phyloP scores from a whole-genome alignment of 2,888 invertebrate genomes.

The Oscheius sp. region DNA sequence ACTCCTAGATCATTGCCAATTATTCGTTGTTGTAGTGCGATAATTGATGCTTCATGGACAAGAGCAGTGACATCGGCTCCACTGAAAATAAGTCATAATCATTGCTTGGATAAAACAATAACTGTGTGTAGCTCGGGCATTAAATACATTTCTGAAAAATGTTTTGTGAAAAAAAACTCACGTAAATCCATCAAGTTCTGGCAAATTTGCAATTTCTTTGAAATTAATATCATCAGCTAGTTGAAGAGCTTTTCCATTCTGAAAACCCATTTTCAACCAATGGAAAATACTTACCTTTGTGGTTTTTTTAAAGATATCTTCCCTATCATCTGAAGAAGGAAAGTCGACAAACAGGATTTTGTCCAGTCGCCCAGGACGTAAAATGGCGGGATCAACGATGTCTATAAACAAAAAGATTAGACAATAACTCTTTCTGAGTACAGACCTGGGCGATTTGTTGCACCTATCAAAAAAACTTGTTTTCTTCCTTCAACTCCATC shows the following conservation, averaged over 20 bases:
- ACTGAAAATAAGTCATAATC: constrained; percentile 63
- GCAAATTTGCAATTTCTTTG: constrained; percentile 77
- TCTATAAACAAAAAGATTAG: constrained; percentile 73
- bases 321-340: constrained; percentile 82
- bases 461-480: constrained; percentile 92
- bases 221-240: constrained; percentile 83
- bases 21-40: constrained; percentile 80
- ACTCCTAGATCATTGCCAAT: constrained; percentile 36
- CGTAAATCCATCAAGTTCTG: constrained; percentile 82
- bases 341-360: constrained; percentile 89
- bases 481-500: constrained; percentile 90
- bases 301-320: constrained; percentile 81
- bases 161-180: constrained; percentile 56
- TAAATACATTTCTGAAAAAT: neutral
- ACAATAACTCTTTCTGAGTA: too few relatives aligned
- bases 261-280: constrained; percentile 36
- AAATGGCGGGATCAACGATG: constrained; percentile 92
- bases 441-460: constrained; percentile 84
- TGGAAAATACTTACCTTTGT: constrained; percentile 50
- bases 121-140: neutral
- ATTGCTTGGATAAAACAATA: neutral
- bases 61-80: constrained; percentile 93
- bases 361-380: constrained; percentile 88
- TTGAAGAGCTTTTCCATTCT: constrained; percentile 83
- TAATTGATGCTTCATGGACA: constrained; percentile 85